Evolutionary conservation across 2,113 vertebrate genomes (phyloP).

Genomic region (Scophthalmus maximus): DNA sequence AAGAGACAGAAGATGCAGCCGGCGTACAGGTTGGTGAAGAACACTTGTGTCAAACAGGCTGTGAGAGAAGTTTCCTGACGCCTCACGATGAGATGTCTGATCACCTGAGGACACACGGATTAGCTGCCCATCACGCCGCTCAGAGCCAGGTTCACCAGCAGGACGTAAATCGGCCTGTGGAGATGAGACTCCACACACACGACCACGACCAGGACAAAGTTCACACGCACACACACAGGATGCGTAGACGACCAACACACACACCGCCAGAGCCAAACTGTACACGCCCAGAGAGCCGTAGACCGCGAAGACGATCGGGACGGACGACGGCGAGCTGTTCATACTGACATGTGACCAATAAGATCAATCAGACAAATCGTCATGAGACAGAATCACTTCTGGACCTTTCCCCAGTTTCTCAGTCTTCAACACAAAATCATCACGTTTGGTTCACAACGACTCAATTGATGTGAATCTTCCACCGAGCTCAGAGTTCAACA

Average conservation of each 20-base stretch:
- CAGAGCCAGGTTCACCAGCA: neutral
- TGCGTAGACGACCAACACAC: neutral
- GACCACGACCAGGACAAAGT: neutral
- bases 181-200: neutral
- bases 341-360: too few relatives aligned
- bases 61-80: neutral
- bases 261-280: neutral
- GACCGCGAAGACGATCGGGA: neutral
- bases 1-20: neutral
- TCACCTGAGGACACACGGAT: neutral
- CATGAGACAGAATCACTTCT: too few relatives aligned
- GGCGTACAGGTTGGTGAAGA: neutral
- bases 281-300: constrained; percentile 1
- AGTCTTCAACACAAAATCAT: too few relatives aligned
- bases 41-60: neutral
- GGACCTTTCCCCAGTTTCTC: too few relatives aligned
- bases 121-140: neutral
- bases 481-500: too few relatives aligned
- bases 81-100: neutral
- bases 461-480: too few relatives aligned
- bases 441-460: too few relatives aligned
- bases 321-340: neutral
- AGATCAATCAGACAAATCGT: too few relatives aligned
- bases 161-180: neutral
- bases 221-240: neutral